Evolutionary conservation across 1,140 invertebrate genomes (phyloP).

Genomic region (Epicauta chinensis): DNA sequence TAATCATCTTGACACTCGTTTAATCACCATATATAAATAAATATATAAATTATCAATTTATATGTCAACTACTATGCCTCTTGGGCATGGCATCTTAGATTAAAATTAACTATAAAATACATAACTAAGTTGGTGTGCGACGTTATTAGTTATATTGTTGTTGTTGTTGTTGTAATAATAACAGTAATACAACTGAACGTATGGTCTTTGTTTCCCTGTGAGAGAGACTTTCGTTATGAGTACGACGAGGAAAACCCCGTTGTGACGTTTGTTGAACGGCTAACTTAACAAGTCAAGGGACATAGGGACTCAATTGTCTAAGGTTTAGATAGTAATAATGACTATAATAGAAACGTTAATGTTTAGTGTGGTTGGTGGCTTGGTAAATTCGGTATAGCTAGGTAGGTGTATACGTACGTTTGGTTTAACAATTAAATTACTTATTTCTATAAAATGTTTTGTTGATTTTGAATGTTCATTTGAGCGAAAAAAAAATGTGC

Average conservation of each 20-base stretch:
- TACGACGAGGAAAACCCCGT: slow-evolving; percentile 16
- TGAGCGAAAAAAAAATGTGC: too few relatives aligned
- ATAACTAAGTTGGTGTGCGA: slow-evolving; percentile 26
- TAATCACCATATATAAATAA: not conserved
- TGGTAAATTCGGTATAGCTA: too few relatives aligned
- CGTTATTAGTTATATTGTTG: slow-evolving; percentile 25
- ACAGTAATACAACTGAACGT: not conserved
- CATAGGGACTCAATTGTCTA: slow-evolving; percentile 28
- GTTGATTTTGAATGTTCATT: too few relatives aligned
- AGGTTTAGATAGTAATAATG: slow-evolving; percentile 20
- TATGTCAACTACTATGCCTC: slow-evolving; percentile 2
- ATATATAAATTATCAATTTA: not conserved
- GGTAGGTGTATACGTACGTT: too few relatives aligned
- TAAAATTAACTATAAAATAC: slow-evolving; percentile 32
- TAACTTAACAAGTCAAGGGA: slow-evolving; percentile 32
- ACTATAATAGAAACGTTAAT: not conserved
- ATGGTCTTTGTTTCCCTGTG: not conserved
- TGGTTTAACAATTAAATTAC: too few relatives aligned
- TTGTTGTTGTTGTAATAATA: not conserved
- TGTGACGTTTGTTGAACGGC: slow-evolving; percentile 19
- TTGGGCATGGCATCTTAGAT: slow-evolving; percentile 27
- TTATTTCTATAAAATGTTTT: too few relatives aligned
- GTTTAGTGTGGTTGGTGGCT: not conserved
- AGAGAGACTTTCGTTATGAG: not conserved
- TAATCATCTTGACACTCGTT: too few relatives aligned